Evolutionary conservation across 2,113 vertebrate species (phyloP), one percentile per base, ranked within the genome.

Genomic region (Trochalopteron elliotii): DNA sequence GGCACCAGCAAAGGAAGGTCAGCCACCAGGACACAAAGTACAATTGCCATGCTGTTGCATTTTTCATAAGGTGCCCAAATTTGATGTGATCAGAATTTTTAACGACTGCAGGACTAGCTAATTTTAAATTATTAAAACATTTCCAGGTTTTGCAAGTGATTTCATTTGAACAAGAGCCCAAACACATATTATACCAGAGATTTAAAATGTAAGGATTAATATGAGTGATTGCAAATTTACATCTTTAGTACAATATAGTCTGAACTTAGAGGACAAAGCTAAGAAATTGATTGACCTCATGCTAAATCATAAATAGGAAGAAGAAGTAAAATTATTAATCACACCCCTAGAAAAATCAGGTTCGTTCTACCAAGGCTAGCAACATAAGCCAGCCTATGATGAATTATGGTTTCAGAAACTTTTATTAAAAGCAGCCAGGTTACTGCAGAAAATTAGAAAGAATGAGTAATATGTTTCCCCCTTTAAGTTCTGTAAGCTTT

Each of bases 361-460:
- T 55, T 91, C 56, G 63, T 23, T 50, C 45, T 80, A 68, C 60
- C 45, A 91, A 87, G 53, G 55, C 55, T 55, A 28, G 47, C 53
- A 91, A 68, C 23, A 35, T 22, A 37, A 79, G 7, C 42, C 55
- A 65, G 7, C 3, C 76, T 74, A 87, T 91, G 91, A 91, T 82
- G 56, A 95, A 94, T 92, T 93, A 70, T 42, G 52, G 47, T 47
- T 77, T 94, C 79, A 86, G 55, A 92, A 96, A 74, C 50, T 75
- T 90, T 23, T 86, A 93, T 70, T 94, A 94, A 90, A 93, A 93
- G 63, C 1, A 10, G 35, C 25, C 55, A 94, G 39, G 47, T 90
- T 91, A 70, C 40, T 88, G 39, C 12, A 94, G 64, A 94, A 96
- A 95, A 92, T 81, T 91, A 92, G 68, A 77, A 88, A 52, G 39